A percentile compares a stretch with the other conserved stretches of the same genome.
Evolutionary conservation across 2,113 vertebrate genomes (phyloP).

Genomic region (Lonchura striata): DNA sequence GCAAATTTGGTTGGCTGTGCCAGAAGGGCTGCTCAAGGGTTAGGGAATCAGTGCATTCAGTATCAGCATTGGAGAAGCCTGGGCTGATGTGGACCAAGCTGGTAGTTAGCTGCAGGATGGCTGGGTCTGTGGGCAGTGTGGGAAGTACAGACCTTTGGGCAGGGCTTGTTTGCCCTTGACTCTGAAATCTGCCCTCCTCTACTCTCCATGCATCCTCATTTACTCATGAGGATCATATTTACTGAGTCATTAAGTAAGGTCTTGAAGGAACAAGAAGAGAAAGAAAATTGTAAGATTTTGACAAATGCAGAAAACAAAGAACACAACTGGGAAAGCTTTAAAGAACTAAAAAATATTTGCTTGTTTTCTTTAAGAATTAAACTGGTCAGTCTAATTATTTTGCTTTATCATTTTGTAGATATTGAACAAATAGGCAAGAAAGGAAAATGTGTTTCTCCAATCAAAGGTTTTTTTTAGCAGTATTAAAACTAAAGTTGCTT

Average conservation of each 20-base stretch:
- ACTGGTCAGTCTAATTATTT: background rate
- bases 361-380: background rate
- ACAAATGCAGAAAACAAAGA: background rate
- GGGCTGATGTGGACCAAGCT: background rate
- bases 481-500: background rate
- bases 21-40: background rate
- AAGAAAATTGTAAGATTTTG: background rate
- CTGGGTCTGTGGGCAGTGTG: background rate
- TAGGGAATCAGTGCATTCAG: background rate
- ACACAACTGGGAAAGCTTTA: background rate
- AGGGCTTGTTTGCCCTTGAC: background rate
- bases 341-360: background rate
- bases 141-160: background rate
- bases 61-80: background rate
- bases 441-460: background rate
- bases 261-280: background rate
- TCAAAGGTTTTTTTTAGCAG: background rate
- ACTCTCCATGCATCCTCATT: background rate
- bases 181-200: background rate
- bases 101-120: background rate
- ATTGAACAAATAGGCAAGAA: background rate
- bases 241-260: background rate
- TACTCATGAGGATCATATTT: background rate
- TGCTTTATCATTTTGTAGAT: background rate
- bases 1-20: background rate